Base-by-base conservation (phyloP, 92 coral and sea anemone genomes). In the Porites rus region DNA sequence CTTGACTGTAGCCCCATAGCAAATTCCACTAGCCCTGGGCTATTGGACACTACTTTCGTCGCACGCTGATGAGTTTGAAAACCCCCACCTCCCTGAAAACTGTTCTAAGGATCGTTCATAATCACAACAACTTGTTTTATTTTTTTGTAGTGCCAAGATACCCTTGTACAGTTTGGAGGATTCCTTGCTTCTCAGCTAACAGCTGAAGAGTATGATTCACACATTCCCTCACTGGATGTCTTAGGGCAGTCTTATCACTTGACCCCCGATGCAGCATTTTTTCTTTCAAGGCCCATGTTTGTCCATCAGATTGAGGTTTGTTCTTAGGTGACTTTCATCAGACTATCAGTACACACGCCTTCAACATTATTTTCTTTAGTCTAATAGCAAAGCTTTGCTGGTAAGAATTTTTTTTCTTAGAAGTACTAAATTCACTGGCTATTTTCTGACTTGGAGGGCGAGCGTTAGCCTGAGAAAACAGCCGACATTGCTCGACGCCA, bases 141-240 rank as follows among this genome's bases (percentile, higher is more conserved):
- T 60, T 21, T 70, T 77, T 52, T 56, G 76, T 21, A 97, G 99
- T 96, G 99, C 79, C 99, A 96, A 77, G 99, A 96, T 79, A 96
- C 99, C 2, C 88, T 96, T 65, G 98, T 97, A 62, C 99, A 97
- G 86, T 97, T 97, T 80, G 98, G 99, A 64, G 99, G 99, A 17
- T 97, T 97, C 76, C 89, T 97, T 25, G 98, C 99, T 16, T 90
- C 94, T 18, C 99, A 97, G 87, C 82, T 97, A 86, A 93, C 94
- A 62, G 96, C 96, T 72, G 98, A 95, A 53, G 99, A 97, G 77
- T 97, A 97, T 17, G 95, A 97, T 13, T 79, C 94, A 8, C 93
- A 93, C 63, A 84, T 97, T 9, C 99, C 99, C 3, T 89, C 98
- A 21, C 79, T 93, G 52, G 93, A 92, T 71, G 93, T 92, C 53